A percentile compares a stretch with the other conserved stretches of the same genome.
Conservation (phyloP, 2,888 invertebrate species). For the Folsomia candida region DNA sequence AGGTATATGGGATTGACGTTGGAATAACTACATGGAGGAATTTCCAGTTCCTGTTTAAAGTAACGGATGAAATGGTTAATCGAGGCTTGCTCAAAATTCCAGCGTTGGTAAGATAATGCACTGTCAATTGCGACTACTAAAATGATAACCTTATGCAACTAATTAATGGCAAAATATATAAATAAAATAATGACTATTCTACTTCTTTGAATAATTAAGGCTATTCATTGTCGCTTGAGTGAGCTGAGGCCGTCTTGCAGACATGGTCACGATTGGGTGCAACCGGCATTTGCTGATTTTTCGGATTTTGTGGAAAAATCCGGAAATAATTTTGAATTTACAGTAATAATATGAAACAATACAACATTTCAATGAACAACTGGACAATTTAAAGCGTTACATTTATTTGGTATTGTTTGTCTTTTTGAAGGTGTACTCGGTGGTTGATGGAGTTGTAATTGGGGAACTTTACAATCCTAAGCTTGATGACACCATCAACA, state of each 20-base stretch:
- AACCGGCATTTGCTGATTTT: constrained; percentile 4
- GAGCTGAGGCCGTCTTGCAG: constrained; percentile 30
- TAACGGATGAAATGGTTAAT: constrained; percentile 2
- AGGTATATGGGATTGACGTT: constrained; percentile 76
- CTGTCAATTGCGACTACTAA: no score
- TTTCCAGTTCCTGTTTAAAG: constrained; percentile 21
- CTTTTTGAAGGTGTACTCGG: constrained; percentile 66
- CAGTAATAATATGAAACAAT: no score
- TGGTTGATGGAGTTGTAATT: constrained; percentile 71
- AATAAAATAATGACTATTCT: no score
- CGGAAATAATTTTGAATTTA: constrained; percentile 6
- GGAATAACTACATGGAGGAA: constrained; percentile 60
- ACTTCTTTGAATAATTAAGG: no score
- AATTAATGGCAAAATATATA: no score
- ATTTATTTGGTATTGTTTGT: no score
- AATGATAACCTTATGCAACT: no score
- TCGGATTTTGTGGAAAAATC: background rate
- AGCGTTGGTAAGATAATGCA: constrained; percentile 25
- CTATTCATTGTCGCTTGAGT: constrained; percentile 37
- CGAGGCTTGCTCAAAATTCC: constrained; percentile 11
- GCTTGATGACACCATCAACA: constrained; percentile 27
- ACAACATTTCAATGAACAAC: no score
- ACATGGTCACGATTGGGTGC: constrained; percentile 33
- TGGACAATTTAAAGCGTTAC: background rate
- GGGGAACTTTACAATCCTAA: constrained; percentile 60